Conservation (phyloP, 2,797 vertebrate genomes). For the Setipinna tenuifilis region DNA sequence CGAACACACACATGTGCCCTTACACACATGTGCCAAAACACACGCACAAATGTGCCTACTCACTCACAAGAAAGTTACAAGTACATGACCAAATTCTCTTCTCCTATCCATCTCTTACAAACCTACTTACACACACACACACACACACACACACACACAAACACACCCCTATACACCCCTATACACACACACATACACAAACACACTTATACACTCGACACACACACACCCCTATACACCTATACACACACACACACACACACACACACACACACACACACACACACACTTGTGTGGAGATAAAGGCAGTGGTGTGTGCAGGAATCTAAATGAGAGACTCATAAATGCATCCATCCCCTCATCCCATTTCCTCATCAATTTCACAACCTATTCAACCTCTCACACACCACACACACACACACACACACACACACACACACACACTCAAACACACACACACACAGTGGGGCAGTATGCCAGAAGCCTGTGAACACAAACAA, state of each 20-base stretch:
- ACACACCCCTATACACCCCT: not conserved
- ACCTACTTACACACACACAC: too few species aligned
- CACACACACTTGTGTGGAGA: not conserved
- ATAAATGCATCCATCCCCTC: too few species aligned
- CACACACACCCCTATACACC: conserved; percentile 21
- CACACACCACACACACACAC: not conserved
- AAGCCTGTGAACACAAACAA: not conserved
- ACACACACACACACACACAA: not conserved
- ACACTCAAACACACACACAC: not conserved
- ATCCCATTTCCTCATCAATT: conserved; percentile 1
- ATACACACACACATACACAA: not conserved
- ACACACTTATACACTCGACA: not conserved
- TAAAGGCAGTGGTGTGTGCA: not conserved
- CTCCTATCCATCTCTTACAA: too few species aligned
- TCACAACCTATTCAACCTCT: not conserved
- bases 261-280: conserved; percentile 17
- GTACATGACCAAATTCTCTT: too few species aligned
- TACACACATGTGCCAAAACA: too few species aligned
- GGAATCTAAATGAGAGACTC: not conserved
- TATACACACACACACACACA: conserved; percentile 23
- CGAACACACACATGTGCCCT: too few species aligned
- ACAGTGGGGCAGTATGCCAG: too few species aligned
- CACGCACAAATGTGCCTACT: too few species aligned
- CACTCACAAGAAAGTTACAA: too few species aligned
- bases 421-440: not conserved